Base-by-base conservation (phyloP, 1,140 invertebrate species). In the Brachionus manjavacas region DNA sequence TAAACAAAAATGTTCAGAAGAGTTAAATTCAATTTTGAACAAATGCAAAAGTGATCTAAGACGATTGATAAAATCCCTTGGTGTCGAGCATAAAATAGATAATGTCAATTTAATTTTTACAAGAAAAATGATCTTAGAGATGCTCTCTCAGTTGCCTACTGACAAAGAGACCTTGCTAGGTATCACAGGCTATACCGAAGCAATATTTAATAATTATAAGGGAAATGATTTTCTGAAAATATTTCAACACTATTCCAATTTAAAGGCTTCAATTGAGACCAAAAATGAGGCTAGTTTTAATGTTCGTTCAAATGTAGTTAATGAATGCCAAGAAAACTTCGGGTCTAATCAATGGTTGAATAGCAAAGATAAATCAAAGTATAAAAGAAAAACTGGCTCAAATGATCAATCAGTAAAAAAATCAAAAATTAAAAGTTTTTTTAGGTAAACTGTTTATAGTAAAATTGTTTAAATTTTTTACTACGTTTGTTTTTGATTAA, bases 151-250 rank as follows among this genome's bases (percentile, higher is more conserved):
- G 70, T 88, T 96, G 86, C 95, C 95, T 0, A 92, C 92, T 83
- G 92, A 91, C 7, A 91, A 92, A 84, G 92, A 93, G 85, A 93
- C 94, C 84, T 94, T 96, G 93, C 89, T 95, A 68, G 90, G 92
- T 86, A 93, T 97, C 85, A 94, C 94, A 25, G 94, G 96, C 87
- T 93, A 97, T 4, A 96, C 95, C 0, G 92, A 93, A 88, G 94
- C 94, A 11, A 96, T 96, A 89, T 95, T 93, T 87, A 92, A 93
- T 55, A 96, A 96, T 88, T 96, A 94, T 89, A 94, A 94, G 88
- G 95, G 95, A 8, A 7, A 70, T 9, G 60, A 68, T n/a, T 74
- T 84, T 31, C 20, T 84, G 31, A 84, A 49, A 49, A 70, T 84
- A 6, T 66, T 60, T 81, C 79, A 81, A 14, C 52, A 81, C 43